Evolutionary conservation across 2,888 invertebrate species (phyloP), one percentile per base, ranked within the genome.

Genomic region (Danaus chrysippus): DNA sequence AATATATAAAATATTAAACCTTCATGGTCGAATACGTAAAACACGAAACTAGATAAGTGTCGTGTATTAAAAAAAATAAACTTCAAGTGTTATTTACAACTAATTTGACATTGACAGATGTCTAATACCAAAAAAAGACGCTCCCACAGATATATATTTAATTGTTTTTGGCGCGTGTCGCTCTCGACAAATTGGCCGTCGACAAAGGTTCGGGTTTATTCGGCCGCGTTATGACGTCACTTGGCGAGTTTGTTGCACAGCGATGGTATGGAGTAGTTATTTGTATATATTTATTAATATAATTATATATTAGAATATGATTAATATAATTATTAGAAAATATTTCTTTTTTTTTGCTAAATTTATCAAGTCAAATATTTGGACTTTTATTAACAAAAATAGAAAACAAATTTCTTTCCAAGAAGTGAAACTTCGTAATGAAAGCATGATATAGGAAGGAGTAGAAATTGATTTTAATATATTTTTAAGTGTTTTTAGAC

Each of bases 161-260:
- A 87, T 87, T 87, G 85, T 87, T 86, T 84, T 82, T 76, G 81
- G 67, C 86, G 82, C 87, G 87, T 84, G 87, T 76, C 76, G 78
- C 85, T 81, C 86, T 87, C 74, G 76, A 88, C 88, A 88, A 88
- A 88, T 88, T 87, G 87, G 77, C 73, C 78, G 77, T 76, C 76
- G 77, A 88, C 88, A 87, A 87, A 87, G 88, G 86, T 81, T 80
- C 84, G 78, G 85, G 87, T 88, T 88, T 88, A 88, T 88, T 87
- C 87, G 87, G 80, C 80, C 72, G 76, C 81, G 86, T 85, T 87
- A 87, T 86, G 84, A 87, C 86, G 86, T 86, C 85, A 85, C 79
- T 84, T 74, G 67, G 79, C 82, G 80, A 78, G 82, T 73, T 83
- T 82, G 71, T 43, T 56, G 78, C 64, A 71, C 68, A 81, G 1